Conservation (phyloP, 35 echinoderm and acorn worm genomes). For the Lytechinus pictus region DNA sequence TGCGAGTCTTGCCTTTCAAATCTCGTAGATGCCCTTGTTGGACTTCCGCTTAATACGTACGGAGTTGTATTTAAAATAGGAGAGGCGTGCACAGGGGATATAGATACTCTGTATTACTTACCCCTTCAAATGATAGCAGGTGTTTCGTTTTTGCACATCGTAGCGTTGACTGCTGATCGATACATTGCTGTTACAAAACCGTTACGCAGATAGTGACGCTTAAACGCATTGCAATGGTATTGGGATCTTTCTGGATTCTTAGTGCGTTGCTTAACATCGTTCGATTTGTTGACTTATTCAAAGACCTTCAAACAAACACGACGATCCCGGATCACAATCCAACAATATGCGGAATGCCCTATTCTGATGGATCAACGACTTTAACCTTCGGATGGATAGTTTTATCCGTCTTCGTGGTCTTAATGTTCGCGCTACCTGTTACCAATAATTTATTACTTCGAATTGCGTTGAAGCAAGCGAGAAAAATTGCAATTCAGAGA, state of each 20-base stretch:
- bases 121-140: background rate
- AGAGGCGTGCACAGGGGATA: background rate
- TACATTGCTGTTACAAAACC: background rate
- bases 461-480: background rate
- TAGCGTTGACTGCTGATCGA: background rate
- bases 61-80: background rate
- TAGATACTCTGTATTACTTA: background rate
- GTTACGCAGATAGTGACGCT: background rate
- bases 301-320: background rate
- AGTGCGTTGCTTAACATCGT: background rate
- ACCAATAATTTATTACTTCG: background rate
- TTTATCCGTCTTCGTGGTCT: background rate
- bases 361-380: background rate
- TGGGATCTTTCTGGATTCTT: background rate
- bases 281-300: background rate
- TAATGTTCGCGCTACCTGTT: background rate
- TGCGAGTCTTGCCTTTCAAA: background rate
- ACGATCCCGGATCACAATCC: background rate
- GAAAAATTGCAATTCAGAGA: too few relatives aligned
- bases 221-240: background rate
- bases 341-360: background rate
- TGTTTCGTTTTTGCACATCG: background rate
- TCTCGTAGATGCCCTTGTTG: background rate
- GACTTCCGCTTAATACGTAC: background rate
- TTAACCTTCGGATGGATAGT: background rate